Evolutionary conservation across 2,888 invertebrate species (phyloP).

Genomic region (Zonitis immaculata): DNA sequence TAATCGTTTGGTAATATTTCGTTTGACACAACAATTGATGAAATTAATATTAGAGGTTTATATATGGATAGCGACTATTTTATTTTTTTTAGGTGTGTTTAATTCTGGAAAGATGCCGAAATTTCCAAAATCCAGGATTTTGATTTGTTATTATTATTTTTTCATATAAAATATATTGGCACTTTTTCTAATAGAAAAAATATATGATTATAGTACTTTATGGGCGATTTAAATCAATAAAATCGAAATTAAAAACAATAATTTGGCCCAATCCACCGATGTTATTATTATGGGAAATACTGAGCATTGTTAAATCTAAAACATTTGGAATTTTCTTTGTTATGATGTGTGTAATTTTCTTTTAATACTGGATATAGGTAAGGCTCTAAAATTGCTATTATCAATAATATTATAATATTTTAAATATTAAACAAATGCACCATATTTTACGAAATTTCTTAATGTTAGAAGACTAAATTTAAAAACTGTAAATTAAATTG

Average conservation of each 20-base stretch:
- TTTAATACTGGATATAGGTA: constrained; percentile 43
- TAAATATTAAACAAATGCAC: neutral
- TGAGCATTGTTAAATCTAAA: constrained; percentile 8
- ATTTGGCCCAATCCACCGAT: neutral
- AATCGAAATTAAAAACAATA: constrained; percentile 1
- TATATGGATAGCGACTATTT: no score
- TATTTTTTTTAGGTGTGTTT: neutral
- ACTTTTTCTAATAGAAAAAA: constrained; percentile 1
- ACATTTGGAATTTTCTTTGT: constrained; percentile 12
- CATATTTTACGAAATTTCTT: neutral
- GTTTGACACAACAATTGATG: constrained; percentile 1
- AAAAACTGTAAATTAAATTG: neutral
- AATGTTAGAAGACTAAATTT: neutral
- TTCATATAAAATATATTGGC: neutral
- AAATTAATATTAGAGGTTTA: neutral
- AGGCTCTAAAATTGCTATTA: constrained; percentile 35
- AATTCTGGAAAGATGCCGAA: neutral
- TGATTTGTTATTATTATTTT: neutral
- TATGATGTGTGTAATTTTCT: constrained; percentile 27
- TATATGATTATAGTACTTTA: constrained; percentile 35
- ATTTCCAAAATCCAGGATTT: neutral
- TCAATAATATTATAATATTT: neutral
- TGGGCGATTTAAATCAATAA: constrained; percentile 17
- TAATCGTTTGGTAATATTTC: neutral
- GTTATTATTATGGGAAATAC: neutral